Evolutionary conservation across 1,140 invertebrate species (phyloP).

Genomic region (Drosophila tropicalis): DNA sequence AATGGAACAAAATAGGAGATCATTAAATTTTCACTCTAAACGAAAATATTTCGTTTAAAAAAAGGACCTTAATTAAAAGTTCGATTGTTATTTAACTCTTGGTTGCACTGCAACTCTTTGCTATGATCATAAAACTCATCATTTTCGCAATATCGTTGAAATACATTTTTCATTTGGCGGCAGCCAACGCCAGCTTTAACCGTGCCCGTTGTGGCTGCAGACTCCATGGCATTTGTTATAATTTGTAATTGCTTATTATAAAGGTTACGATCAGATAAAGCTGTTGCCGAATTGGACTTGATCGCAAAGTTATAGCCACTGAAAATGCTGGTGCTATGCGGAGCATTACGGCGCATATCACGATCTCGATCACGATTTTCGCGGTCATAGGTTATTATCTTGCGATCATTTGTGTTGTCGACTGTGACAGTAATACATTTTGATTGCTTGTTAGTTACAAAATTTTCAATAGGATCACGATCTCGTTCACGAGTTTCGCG

Average conservation of each 20-base stretch:
- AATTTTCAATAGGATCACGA: not conserved
- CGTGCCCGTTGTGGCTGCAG: slow-evolving; percentile 10
- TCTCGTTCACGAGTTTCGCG: slow-evolving; percentile 29
- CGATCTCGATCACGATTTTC: slow-evolving; percentile 21
- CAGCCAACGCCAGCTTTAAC: not conserved
- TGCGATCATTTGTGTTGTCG: slow-evolving; percentile 40
- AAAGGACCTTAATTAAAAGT: slow-evolving; percentile 32
- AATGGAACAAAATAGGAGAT: not conserved
- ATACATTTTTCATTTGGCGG: slow-evolving; percentile 43
- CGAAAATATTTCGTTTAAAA: not conserved
- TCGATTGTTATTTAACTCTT: slow-evolving; percentile 61
- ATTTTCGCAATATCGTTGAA: slow-evolving; percentile 66
- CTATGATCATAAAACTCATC: slow-evolving; percentile 50
- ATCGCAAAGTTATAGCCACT: too few relatives aligned
- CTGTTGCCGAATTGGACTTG: slow-evolving; percentile 46
- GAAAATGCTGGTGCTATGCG: slow-evolving; percentile 36
- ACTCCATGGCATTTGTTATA: slow-evolving; percentile 71
- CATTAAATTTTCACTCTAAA: not conserved
- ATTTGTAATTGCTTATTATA: slow-evolving; percentile 80
- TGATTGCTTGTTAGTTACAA: slow-evolving; percentile 50
- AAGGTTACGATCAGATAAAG: slow-evolving; percentile 64
- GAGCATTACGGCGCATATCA: slow-evolving; percentile 16
- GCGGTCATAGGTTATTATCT: slow-evolving; percentile 43
- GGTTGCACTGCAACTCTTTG: slow-evolving; percentile 25
- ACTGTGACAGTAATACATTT: slow-evolving; percentile 38